These are phyloP conservation scores for Rafetus swinhoei DNA, from an alignment of 2,113 vertebrate genomes.

Conservation along the genomic window DNA sequence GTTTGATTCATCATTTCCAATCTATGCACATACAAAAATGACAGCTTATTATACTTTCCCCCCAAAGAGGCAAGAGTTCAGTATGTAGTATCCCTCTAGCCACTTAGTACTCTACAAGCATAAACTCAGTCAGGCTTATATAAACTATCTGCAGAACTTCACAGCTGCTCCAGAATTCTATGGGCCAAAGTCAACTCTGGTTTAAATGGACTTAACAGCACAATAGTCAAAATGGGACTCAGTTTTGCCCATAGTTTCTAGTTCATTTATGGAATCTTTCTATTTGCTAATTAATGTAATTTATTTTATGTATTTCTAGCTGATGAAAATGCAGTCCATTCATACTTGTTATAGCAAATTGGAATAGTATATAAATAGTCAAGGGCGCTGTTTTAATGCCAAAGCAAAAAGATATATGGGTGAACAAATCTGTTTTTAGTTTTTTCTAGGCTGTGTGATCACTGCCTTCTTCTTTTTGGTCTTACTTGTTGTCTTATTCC, in stretches of 20 bases:
- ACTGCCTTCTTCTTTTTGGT: slow-evolving; percentile 40
- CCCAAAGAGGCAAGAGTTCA: slow-evolving; percentile 63
- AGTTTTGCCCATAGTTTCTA: neutral
- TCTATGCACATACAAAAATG: slow-evolving; percentile 64
- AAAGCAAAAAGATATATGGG: slow-evolving; percentile 21
- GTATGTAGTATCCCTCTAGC: slow-evolving; percentile 27
- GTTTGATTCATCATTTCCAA: slow-evolving; percentile 66
- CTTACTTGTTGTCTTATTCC: slow-evolving; percentile 55
- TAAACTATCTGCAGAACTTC: slow-evolving; percentile 69
- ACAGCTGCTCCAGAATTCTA: slow-evolving; percentile 61
- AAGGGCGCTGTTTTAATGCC: slow-evolving; percentile 29
- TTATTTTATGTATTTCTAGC: neutral
- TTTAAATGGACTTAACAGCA: slow-evolving; percentile 48
- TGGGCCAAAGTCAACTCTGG: slow-evolving; percentile 37
- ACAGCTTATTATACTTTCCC: slow-evolving; percentile 62
- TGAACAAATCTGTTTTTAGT: slow-evolving; percentile 42
- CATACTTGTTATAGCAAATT: neutral
- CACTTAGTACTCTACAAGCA: slow-evolving; percentile 56
- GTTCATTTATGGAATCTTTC: neutral
- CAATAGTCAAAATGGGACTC: slow-evolving; percentile 32
- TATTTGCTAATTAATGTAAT: neutral
- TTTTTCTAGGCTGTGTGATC: slow-evolving; percentile 45
- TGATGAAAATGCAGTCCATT: neutral
- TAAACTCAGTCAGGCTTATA: slow-evolving; percentile 67
- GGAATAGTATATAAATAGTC: slow-evolving; percentile 40